These are phyloP conservation scores for Chelonoidis abingdonii DNA, from an alignment of 2,113 vertebrate genomes.

Conservation along the genomic window DNA sequence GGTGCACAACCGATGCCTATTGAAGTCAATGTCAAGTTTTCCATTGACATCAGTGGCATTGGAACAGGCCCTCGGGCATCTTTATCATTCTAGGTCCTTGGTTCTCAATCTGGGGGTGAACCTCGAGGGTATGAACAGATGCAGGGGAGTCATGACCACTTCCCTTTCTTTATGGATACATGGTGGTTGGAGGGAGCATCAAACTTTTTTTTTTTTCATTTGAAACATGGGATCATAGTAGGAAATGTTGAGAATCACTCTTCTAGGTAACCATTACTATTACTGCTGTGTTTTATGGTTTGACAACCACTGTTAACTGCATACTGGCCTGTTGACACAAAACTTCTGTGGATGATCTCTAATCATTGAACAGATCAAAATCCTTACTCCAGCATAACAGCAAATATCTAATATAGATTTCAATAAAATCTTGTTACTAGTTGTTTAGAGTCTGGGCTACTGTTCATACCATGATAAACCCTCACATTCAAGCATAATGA, in stretches of 20 bases:
- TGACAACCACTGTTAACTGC: not conserved
- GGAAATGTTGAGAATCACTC: not conserved
- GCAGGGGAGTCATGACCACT: not conserved
- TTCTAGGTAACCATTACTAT: not conserved
- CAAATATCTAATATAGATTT: too few species aligned
- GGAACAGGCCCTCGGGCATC: not conserved
- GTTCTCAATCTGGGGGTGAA: not conserved
- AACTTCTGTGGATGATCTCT: not conserved
- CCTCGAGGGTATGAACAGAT: too few species aligned
- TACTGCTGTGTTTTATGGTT: not conserved
- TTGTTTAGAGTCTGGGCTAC: too few species aligned
- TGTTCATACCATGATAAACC: too few species aligned
- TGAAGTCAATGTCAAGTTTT: not conserved
- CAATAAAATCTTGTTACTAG: too few species aligned
- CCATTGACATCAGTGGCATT: not conserved
- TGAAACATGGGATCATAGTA: not conserved
- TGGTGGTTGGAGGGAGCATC: not conserved
- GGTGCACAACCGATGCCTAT: not conserved
- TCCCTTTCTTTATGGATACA: not conserved
- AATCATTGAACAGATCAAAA: not conserved
- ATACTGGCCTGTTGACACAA: not conserved
- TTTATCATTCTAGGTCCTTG: not conserved
- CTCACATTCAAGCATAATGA: too few species aligned
- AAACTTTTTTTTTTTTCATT: not conserved
- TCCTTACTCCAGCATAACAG: not conserved